Conservation (phyloP, 2,888 invertebrate genomes). For the Tachina lurida region DNA sequence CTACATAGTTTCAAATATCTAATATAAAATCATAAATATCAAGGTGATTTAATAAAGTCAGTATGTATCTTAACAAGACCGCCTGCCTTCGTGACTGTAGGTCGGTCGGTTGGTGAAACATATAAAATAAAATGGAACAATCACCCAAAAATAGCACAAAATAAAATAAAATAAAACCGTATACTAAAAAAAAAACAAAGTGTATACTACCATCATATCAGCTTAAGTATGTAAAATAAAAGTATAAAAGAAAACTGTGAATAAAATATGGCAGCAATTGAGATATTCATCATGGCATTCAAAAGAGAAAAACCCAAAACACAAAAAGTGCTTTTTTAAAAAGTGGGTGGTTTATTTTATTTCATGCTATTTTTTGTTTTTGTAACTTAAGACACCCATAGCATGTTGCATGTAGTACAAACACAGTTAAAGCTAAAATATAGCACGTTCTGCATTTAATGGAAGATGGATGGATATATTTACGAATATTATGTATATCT, state of each 20-base stretch:
- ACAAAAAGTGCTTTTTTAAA: constrained; percentile 21
- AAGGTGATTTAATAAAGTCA: constrained; percentile 41
- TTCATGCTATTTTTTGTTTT: constrained; percentile 12
- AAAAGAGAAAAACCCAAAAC: neutral
- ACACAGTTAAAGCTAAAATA: constrained; percentile 18
- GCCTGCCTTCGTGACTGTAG: neutral
- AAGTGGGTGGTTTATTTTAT: constrained; percentile 62
- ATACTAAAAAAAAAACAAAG: constrained; percentile 4
- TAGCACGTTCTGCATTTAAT: constrained; percentile 49
- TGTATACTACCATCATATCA: neutral
- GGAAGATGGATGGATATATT: neutral
- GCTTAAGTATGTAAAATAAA: neutral
- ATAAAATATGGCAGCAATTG: constrained; percentile 45
- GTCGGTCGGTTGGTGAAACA: constrained; percentile 8
- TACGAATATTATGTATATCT: neutral
- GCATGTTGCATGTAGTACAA: constrained; percentile 52
- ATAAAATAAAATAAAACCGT: neutral
- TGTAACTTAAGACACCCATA: constrained; percentile 30
- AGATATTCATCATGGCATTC: constrained; percentile 55
- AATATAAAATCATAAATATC: constrained; percentile 8
- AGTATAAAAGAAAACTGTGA: neutral
- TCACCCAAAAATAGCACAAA: neutral
- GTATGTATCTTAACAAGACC: neutral
- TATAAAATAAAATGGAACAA: constrained; percentile 9
- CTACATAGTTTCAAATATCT: constrained; percentile 12